Conservation (phyloP, 92 coral and sea anemone species). For the Parazoanthus atlanticus region DNA sequence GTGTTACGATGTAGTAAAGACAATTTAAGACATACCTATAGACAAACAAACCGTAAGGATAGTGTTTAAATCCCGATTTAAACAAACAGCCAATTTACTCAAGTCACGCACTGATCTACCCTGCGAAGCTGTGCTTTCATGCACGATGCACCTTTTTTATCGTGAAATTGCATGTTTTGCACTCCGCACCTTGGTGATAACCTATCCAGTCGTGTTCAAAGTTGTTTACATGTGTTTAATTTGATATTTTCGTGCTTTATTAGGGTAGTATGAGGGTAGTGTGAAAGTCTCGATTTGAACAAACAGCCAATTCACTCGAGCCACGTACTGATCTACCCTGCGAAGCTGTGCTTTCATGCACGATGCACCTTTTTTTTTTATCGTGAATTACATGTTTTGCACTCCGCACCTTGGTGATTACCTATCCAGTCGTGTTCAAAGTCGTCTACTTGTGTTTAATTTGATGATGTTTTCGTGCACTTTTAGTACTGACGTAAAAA, state of each 20-base stretch:
- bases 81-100: neutral
- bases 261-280: too few relatives aligned
- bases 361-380: neutral
- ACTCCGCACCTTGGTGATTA: neutral
- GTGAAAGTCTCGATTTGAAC: neutral
- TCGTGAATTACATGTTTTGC: neutral
- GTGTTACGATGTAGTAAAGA: neutral
- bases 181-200: neutral
- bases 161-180: neutral
- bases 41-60: neutral
- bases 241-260: too few relatives aligned
- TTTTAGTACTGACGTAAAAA: neutral
- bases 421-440: neutral
- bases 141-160: neutral
- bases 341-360: neutral
- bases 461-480: neutral
- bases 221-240: neutral
- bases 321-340: neutral
- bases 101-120: neutral
- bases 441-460: neutral
- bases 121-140: neutral
- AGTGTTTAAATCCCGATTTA: neutral
- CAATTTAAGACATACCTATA: neutral
- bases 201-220: neutral
- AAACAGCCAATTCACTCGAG: neutral